These are phyloP conservation scores for Pogona vitticeps DNA, from an alignment of 2,113 vertebrate species.

Conservation along the genomic window DNA sequence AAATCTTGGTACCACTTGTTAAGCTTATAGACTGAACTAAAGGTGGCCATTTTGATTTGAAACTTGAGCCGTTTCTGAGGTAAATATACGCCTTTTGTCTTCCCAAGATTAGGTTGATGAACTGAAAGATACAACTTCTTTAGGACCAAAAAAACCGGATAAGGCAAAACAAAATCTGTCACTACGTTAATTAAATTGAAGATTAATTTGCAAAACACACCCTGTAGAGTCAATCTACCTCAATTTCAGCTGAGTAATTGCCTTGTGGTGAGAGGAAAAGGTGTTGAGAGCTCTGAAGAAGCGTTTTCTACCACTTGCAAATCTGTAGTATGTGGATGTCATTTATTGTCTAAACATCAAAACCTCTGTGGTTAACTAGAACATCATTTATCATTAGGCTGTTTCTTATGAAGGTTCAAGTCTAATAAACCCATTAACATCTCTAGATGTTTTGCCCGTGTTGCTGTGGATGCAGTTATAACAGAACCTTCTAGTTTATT, in stretches of 20 bases:
- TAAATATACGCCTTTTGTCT: not conserved
- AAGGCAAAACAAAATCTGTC: constrained; percentile 18
- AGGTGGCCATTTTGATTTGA: not conserved
- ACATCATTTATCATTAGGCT: not conserved
- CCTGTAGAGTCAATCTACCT: constrained; percentile 9
- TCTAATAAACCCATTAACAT: not conserved
- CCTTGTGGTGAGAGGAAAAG: constrained; percentile 10
- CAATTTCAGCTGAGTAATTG: constrained; percentile 21
- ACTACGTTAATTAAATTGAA: constrained; percentile 29
- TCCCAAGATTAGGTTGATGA: not conserved
- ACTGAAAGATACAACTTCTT: constrained; percentile 7
- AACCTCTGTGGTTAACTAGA: not conserved
- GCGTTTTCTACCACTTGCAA: not conserved
- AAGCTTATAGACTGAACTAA: not conserved
- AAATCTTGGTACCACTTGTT: not conserved
- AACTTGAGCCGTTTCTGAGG: constrained; percentile 7
- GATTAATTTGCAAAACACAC: constrained; percentile 34
- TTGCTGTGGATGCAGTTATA: no score
- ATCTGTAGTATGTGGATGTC: not conserved
- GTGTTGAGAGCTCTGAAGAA: constrained; percentile 15
- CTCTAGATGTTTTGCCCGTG: not conserved
- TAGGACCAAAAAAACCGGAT: constrained; percentile 3
- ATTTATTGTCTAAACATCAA: not conserved
- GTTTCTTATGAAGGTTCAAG: not conserved
- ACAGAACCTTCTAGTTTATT: not conserved